Evolutionary conservation across 1,140 invertebrate species (phyloP).

Genomic region (Apis dorsata): DNA sequence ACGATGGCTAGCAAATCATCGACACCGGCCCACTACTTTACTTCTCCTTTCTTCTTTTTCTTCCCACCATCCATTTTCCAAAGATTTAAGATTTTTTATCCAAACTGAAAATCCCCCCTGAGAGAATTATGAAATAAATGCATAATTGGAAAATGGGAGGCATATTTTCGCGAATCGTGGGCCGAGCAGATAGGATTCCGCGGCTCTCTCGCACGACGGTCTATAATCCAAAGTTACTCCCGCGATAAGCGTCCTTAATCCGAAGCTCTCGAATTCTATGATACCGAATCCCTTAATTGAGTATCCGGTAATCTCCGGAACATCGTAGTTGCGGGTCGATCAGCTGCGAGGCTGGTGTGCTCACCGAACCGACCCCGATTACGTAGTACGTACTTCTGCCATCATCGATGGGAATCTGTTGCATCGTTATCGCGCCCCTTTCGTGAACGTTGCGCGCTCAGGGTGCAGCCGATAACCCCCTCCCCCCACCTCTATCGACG

Average conservation of each 20-base stretch:
- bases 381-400: conserved; percentile 22
- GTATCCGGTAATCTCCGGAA: conserved; percentile 66
- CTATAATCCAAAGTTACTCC: conserved; percentile 63
- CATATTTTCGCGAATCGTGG: too few species aligned
- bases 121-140: too few species aligned
- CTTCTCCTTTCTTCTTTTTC: neutral
- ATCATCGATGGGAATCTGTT: conserved; percentile 46
- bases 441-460: neutral
- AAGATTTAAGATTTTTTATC: too few species aligned
- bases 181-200: too few species aligned
- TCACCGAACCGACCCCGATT: conserved; percentile 19
- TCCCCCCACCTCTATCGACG: conserved; percentile 9
- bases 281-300: conserved; percentile 70
- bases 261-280: conserved; percentile 68
- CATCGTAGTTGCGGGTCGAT: conserved; percentile 61
- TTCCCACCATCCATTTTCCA: too few species aligned
- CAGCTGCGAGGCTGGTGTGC: conserved; percentile 38
- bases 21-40: neutral
- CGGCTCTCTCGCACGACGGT: neutral
- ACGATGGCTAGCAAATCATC: conserved; percentile 29
- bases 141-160: too few species aligned
- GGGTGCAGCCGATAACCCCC: conserved; percentile 33
- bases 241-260: conserved; percentile 67
- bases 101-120: too few species aligned
- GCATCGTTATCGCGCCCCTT: conserved; percentile 49